Conservation (phyloP, 2,888 invertebrate genomes). For the Muschampia staudingeri region DNA sequence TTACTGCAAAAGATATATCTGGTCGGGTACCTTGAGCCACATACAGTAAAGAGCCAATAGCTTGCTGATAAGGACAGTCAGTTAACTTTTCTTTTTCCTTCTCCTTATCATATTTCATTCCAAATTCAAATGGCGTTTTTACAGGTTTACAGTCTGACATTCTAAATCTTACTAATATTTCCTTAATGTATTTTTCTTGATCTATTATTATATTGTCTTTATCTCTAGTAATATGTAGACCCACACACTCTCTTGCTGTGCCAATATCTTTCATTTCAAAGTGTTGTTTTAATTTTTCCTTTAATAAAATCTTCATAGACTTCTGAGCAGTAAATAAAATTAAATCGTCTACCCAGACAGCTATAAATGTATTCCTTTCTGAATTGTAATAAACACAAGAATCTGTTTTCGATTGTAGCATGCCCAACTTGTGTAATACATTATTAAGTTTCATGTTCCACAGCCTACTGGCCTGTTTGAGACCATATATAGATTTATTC, state of each 20-base stretch:
- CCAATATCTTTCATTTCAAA: slow-evolving; percentile 58
- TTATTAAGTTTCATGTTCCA: slow-evolving; percentile 58
- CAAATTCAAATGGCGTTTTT: slow-evolving; percentile 42
- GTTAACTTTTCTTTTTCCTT: neutral
- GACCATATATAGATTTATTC: slow-evolving; percentile 58
- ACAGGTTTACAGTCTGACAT: slow-evolving; percentile 54
- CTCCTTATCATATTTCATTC: neutral
- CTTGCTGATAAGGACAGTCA: slow-evolving; percentile 30
- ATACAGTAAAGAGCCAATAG: slow-evolving; percentile 44
- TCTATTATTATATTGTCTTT: slow-evolving; percentile 42
- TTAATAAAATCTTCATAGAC: slow-evolving; percentile 34
- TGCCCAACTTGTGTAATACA: slow-evolving; percentile 49
- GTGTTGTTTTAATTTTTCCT: slow-evolving; percentile 25
- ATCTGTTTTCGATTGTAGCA: slow-evolving; percentile 55
- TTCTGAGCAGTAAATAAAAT: slow-evolving; percentile 45
- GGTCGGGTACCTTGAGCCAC: slow-evolving; percentile 54
- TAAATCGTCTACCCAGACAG: slow-evolving; percentile 65
- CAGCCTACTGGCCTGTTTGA: slow-evolving; percentile 54
- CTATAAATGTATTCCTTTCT: slow-evolving; percentile 40
- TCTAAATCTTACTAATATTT: slow-evolving; percentile 48
- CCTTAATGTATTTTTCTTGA: slow-evolving; percentile 57
- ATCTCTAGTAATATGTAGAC: slow-evolving; percentile 33
- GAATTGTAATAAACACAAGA: slow-evolving; percentile 57
- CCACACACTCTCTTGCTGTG: slow-evolving; percentile 45
- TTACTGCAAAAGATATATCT: slow-evolving; percentile 50